Percentiles rank a stretch among this genome's conserved stretches.
Evolutionary conservation across 2,888 invertebrate species (phyloP).

Genomic region (Temnothorax rugatulus): DNA sequence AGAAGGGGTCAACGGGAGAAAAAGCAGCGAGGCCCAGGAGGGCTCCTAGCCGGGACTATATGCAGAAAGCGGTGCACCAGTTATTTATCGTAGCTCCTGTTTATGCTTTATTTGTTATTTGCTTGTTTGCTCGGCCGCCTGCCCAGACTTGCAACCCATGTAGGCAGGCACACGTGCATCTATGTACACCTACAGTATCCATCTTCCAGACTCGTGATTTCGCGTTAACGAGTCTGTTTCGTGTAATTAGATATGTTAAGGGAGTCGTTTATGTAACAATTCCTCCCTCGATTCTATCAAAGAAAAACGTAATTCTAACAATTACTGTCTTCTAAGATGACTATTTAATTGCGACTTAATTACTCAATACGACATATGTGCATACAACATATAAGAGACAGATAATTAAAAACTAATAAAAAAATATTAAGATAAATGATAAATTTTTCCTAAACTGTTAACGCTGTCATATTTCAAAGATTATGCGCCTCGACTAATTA

Average conservation of each 20-base stretch:
- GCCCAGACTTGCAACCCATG: constrained; percentile 64
- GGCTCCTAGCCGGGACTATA: constrained; percentile 62
- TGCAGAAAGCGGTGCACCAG: constrained; percentile 74
- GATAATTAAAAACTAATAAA: constrained; percentile 13
- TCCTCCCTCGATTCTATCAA: not conserved
- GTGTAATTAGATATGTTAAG: constrained; percentile 70
- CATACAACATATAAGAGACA: no score
- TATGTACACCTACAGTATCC: constrained; percentile 59
- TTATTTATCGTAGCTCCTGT: constrained; percentile 83
- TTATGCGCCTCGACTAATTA: constrained; percentile 27
- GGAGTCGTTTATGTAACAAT: constrained; percentile 25
- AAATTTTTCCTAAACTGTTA: not conserved
- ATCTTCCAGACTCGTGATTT: constrained; percentile 48
- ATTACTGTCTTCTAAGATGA: not conserved
- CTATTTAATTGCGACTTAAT: not conserved
- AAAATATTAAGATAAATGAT: constrained; percentile 9
- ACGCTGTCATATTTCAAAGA: not conserved
- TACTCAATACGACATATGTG: not conserved
- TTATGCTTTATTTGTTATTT: constrained; percentile 82
- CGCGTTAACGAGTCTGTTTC: constrained; percentile 66
- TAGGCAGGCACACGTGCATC: constrained; percentile 51
- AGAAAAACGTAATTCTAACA: constrained; percentile 8
- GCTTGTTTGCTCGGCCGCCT: constrained; percentile 59
- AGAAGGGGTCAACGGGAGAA: constrained; percentile 44
- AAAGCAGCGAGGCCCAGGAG: constrained; percentile 65